Evolutionary conservation across 1,140 invertebrate genomes (phyloP).

Genomic region (Atta texana): DNA sequence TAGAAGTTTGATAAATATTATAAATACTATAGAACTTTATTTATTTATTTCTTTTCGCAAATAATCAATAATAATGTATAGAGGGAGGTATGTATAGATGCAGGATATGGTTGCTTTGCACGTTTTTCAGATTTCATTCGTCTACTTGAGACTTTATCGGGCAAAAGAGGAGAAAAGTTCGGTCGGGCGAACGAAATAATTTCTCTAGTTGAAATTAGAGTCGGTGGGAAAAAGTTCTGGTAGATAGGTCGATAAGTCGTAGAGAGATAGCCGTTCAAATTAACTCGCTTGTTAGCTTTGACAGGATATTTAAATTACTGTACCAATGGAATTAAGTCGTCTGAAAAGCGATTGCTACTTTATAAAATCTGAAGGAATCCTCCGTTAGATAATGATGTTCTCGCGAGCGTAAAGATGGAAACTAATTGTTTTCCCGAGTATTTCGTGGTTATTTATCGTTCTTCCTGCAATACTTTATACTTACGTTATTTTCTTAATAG

Average conservation of each 20-base stretch:
- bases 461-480: neutral
- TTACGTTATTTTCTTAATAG: neutral
- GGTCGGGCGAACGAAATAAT: constrained; percentile 43
- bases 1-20: neutral
- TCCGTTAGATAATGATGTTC: too few species aligned
- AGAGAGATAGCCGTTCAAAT: constrained; percentile 52
- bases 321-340: constrained; percentile 56
- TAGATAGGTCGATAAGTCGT: constrained; percentile 42
- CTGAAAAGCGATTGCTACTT: constrained; percentile 28
- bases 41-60: neutral
- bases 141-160: constrained; percentile 36
- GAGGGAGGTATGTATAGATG: too few species aligned
- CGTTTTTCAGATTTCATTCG: constrained; percentile 24
- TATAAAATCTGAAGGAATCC: constrained; percentile 30
- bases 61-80: constrained; percentile 1
- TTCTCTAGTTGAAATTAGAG: constrained; percentile 57
- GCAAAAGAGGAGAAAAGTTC: constrained; percentile 23
- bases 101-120: neutral
- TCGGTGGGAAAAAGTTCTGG: constrained; percentile 35
- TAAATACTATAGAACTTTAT: neutral
- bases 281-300: constrained; percentile 66
- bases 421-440: neutral
- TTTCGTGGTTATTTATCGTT: too few species aligned
- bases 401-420: neutral
- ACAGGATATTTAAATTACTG: constrained; percentile 64